phyloP scores from a whole-genome alignment of 2,888 invertebrate species.

The Tetanocera ferruginea region DNA sequence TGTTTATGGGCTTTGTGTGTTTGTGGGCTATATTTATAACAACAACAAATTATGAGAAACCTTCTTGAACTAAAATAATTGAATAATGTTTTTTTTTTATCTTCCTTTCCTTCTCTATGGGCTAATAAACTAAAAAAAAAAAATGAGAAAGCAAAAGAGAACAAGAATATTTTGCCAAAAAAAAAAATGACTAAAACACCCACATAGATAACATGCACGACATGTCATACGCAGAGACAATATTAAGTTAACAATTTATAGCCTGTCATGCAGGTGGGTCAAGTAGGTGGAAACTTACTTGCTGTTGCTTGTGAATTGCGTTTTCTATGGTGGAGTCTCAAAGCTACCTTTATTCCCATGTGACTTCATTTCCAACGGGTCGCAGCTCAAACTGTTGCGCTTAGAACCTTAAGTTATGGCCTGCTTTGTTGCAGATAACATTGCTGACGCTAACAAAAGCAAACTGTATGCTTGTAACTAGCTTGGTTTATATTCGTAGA shows the following conservation, averaged over 20 bases:
- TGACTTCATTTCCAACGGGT: neutral
- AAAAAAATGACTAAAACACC: neutral
- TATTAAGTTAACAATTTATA: slow-evolving; percentile 10
- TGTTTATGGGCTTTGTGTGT: too few relatives aligned
- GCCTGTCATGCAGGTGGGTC: neutral
- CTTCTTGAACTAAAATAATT: neutral
- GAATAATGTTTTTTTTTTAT: too few relatives aligned
- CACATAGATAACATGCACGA: neutral
- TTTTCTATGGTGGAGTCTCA: neutral
- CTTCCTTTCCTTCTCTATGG: neutral
- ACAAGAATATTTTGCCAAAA: neutral
- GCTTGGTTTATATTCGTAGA: too few relatives aligned
- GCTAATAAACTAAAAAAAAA: neutral
- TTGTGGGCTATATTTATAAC: too few relatives aligned
- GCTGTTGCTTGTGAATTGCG: neutral
- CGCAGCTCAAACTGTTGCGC: too few relatives aligned
- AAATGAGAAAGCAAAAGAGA: neutral
- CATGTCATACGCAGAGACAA: neutral
- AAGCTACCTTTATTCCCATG: neutral
- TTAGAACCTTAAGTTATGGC: too few relatives aligned
- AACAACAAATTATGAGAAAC: neutral
- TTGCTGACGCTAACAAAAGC: too few relatives aligned
- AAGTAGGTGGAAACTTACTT: too few relatives aligned
- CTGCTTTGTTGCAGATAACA: too few relatives aligned
- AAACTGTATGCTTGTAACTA: too few relatives aligned